Conservation (phyloP, 1,140 invertebrate genomes). For the Ceratina australensis region DNA sequence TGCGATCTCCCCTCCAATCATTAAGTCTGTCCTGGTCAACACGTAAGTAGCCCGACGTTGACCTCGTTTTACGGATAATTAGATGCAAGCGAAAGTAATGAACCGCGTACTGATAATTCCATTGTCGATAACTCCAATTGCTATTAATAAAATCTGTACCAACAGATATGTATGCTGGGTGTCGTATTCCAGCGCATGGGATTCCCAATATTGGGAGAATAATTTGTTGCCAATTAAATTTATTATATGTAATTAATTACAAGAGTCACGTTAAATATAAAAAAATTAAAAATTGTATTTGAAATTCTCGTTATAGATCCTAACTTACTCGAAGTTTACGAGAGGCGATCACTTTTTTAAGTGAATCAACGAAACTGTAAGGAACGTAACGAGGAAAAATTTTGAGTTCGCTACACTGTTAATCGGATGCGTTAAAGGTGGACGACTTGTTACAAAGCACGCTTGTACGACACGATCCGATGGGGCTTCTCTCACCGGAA, state of each 20-base stretch:
- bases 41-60: neutral
- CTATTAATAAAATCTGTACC: too few species aligned
- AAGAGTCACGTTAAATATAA: too few species aligned
- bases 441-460: slow-evolving; percentile 13
- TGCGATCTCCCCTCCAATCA: neutral
- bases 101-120: neutral
- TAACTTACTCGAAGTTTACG: too few species aligned
- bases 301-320: too few species aligned
- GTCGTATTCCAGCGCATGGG: too few species aligned
- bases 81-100: slow-evolving; percentile 6
- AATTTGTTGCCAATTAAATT: too few species aligned
- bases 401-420: slow-evolving; percentile 64
- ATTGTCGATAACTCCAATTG: neutral
- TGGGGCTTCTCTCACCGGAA: slow-evolving; percentile 51
- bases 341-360: too few species aligned
- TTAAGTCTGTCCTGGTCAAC: slow-evolving; percentile 14
- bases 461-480: neutral
- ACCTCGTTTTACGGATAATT: slow-evolving; percentile 31
- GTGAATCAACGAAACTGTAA: neutral
- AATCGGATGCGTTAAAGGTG: slow-evolving; percentile 46
- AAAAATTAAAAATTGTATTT: too few species aligned
- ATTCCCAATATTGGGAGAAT: too few species aligned
- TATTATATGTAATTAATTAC: too few species aligned
- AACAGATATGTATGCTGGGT: too few species aligned
- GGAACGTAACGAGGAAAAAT: slow-evolving; percentile 39